These are phyloP conservation scores for Sardina pilchardus DNA, from an alignment of 2,113 vertebrate genomes.

Conservation along the genomic window DNA sequence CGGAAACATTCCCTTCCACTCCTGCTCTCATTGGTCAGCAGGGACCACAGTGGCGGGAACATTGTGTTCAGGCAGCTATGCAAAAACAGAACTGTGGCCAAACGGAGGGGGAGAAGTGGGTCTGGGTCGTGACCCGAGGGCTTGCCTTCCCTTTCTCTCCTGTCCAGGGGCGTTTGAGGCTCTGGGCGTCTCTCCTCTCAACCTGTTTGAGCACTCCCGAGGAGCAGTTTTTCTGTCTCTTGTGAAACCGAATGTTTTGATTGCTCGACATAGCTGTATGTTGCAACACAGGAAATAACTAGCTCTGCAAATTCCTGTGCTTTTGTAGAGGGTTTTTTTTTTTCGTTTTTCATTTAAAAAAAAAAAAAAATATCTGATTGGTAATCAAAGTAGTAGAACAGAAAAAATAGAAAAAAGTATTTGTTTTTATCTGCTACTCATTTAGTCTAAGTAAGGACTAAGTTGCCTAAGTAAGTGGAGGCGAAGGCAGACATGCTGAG, in stretches of 20 bases:
- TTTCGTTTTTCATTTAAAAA: not conserved
- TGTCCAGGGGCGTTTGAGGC: not conserved
- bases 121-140: conserved; percentile 56
- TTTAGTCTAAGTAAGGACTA: not conserved
- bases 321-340: not conserved
- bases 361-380: no score
- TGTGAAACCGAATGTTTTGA: conserved; percentile 39
- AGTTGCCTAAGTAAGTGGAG: not conserved
- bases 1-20: conserved; percentile 54
- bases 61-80: conserved; percentile 67
- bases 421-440: not conserved
- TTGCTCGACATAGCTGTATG: conserved; percentile 26
- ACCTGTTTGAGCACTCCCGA: not conserved
- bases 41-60: conserved; percentile 63
- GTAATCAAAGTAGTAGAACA: not conserved
- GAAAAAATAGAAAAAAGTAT: no score
- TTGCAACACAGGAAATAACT: not conserved
- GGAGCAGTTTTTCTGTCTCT: not conserved
- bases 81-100: conserved; percentile 66
- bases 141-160: conserved; percentile 62
- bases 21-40: conserved; percentile 51
- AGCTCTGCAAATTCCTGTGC: not conserved
- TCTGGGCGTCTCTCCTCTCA: not conserved
- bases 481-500: not conserved
- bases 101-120: conserved; percentile 46